Conservation (phyloP, 2,888 invertebrate genomes). For the Caenorhabditis imperialis region DNA sequence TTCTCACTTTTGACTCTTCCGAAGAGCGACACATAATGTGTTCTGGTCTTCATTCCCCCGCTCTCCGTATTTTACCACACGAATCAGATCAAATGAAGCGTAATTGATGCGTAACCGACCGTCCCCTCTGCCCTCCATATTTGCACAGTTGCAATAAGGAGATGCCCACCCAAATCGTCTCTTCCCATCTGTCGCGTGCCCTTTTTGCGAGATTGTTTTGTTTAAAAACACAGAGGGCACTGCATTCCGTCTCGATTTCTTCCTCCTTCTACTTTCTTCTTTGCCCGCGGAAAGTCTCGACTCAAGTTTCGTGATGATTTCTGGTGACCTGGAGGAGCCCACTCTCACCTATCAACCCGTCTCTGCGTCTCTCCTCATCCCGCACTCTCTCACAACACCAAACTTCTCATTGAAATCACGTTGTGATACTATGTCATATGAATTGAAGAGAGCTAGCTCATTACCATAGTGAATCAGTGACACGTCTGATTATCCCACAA, state of each 20-base stretch:
- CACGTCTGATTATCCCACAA: no score
- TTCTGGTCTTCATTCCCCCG: slow-evolving; percentile 11
- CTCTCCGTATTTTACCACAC: not conserved
- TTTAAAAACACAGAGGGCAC: slow-evolving; percentile 24
- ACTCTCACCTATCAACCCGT: not conserved
- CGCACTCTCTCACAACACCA: no score
- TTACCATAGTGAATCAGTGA: no score
- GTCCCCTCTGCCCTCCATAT: slow-evolving; percentile 17
- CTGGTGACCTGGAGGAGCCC: slow-evolving; percentile 35
- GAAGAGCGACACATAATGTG: slow-evolving; percentile 21
- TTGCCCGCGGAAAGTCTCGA: slow-evolving; percentile 10
- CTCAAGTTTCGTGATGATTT: slow-evolving; percentile 47
- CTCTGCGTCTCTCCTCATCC: no score
- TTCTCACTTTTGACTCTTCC: slow-evolving; percentile 10
- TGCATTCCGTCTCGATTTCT: not conserved
- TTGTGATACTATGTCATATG: no score
- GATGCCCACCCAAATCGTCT: not conserved
- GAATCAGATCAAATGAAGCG: slow-evolving; percentile 27
- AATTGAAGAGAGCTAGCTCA: no score
- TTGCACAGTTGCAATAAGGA: slow-evolving; percentile 43
- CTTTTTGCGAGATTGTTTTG: slow-evolving; percentile 18
- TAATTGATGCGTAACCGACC: slow-evolving; percentile 12
- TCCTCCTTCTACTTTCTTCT: slow-evolving; percentile 6
- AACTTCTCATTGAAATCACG: no score
- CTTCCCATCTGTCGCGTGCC: slow-evolving; percentile 17